Evolutionary conservation across 2,797 vertebrate genomes (phyloP).

Genomic region (Hyperoplus immaculatus): DNA sequence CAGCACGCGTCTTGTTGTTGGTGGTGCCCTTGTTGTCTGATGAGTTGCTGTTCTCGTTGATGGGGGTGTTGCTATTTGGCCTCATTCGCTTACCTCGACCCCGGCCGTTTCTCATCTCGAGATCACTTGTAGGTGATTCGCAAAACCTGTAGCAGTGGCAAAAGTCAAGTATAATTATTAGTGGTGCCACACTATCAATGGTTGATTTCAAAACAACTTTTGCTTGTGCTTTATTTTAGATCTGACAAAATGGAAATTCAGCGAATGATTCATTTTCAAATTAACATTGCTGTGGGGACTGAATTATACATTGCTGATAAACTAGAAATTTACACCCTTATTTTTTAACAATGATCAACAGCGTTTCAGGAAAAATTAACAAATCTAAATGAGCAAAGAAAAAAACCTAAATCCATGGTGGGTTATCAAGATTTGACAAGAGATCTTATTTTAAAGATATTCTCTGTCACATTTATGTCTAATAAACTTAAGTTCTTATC

Average conservation of each 20-base stretch:
- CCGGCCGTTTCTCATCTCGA: constrained; percentile 99
- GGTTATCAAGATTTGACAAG: too few species aligned
- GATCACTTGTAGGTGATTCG: constrained; percentile 98
- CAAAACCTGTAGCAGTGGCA: constrained; percentile 89
- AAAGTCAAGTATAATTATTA: constrained; percentile 23
- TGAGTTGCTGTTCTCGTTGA: constrained; percentile 91
- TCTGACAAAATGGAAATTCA: not conserved
- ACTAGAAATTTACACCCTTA: not conserved
- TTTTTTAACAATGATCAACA: not conserved
- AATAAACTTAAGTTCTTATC: too few species aligned
- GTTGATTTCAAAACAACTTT: constrained; percentile 2
- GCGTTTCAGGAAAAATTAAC: not conserved
- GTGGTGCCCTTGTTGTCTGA: constrained; percentile 92
- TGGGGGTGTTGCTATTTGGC: constrained; percentile 95
- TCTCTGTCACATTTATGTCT: too few species aligned
- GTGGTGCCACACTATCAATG: not conserved
- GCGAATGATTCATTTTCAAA: not conserved
- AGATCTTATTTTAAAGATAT: too few species aligned
- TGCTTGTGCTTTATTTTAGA: not conserved
- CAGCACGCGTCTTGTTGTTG: constrained; percentile 96
- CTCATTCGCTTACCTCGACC: constrained; percentile 97
- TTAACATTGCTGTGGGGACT: not conserved
- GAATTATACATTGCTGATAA: not conserved
- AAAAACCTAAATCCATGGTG: too few species aligned
- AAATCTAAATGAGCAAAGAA: too few species aligned